Evolutionary conservation across 2,888 invertebrate genomes (phyloP).

Genomic region (Tachina fera): DNA sequence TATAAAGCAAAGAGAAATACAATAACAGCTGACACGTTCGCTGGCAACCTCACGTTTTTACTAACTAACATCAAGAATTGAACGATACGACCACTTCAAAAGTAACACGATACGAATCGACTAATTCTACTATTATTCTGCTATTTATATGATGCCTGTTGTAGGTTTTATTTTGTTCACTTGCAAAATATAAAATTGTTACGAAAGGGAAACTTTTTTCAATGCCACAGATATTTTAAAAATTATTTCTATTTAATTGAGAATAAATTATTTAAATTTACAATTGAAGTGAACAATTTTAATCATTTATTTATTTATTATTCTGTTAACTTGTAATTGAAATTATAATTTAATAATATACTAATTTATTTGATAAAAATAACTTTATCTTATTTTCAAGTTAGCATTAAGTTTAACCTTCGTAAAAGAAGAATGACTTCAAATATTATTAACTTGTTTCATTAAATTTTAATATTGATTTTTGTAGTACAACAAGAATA

Average conservation of each 20-base stretch:
- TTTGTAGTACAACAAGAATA: neutral
- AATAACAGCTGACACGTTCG: no score
- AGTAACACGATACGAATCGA: no score
- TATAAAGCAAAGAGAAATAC: no score
- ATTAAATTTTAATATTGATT: neutral
- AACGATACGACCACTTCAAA: no score
- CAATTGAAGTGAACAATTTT: neutral
- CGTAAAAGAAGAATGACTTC: neutral
- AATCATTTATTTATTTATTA: no score
- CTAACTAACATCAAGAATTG: no score
- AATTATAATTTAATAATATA: no score
- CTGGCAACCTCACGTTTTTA: no score
- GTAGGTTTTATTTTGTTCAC: constrained; percentile 23
- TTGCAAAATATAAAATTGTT: neutral
- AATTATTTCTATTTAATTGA: constrained; percentile 14
- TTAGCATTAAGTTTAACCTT: constrained; percentile 5
- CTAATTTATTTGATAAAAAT: no score
- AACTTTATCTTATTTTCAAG: neutral
- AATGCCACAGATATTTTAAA: constrained; percentile 15
- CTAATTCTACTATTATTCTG: no score
- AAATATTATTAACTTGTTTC: neutral
- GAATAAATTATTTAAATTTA: neutral
- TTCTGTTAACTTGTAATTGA: no score
- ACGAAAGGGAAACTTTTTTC: constrained; percentile 22
- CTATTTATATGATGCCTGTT: neutral